Base-by-base conservation (phyloP, 2,797 vertebrate genomes). In the Sebastes oblongus region DNA sequence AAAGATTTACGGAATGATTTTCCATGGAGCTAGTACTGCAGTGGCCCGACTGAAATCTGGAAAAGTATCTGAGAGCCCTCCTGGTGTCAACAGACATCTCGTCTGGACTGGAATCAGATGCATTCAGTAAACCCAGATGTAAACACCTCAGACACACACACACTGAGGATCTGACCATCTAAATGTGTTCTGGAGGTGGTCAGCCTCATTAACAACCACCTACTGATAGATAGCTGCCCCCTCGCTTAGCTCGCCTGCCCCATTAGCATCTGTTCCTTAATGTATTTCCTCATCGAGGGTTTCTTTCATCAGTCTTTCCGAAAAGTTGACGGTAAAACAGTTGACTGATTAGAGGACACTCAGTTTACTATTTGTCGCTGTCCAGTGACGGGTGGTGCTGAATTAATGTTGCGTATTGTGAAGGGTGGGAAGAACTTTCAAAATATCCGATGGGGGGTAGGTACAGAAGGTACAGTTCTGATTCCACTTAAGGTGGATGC, bases 1-100 rank as follows among this genome's bases (percentile, higher is more conserved):
- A 50, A 36, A 72, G 83, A 86, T 86, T 89, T 90, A 87, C 79
- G 46, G 69, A 50, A 54, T 46, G 25, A 62, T 77, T 78, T 80
- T 65, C 30, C 11, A 67, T 36, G 52, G 39, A 39, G 66, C 25
- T 54, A 39, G 59, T 42, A 11, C 55, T 55, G 42, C 70, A 61
- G 54, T 54, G 30, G 42, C 30, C 42, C n/a, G 1, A 9, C 32
- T 59, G 39, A 54, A 39, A 52, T 29, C 67, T 70, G 16, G 9
- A 46, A 14, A 59, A 10, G 29, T 39, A 22, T 73, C 64, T 50
- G 16, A 64, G 1, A 52, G 62, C 16, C 0, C 13, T 18, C 6
- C 20, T 34, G 39, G 20, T 60, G 39, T 71, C 39, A 32, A 24
- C 39, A 27, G 13, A 30, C 20, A 7, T 68, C 5, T 25, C 20